Evolutionary conservation across 2,888 invertebrate species (phyloP), one percentile per base, ranked within the genome.

Genomic region (Dicyrtoma fusca): DNA sequence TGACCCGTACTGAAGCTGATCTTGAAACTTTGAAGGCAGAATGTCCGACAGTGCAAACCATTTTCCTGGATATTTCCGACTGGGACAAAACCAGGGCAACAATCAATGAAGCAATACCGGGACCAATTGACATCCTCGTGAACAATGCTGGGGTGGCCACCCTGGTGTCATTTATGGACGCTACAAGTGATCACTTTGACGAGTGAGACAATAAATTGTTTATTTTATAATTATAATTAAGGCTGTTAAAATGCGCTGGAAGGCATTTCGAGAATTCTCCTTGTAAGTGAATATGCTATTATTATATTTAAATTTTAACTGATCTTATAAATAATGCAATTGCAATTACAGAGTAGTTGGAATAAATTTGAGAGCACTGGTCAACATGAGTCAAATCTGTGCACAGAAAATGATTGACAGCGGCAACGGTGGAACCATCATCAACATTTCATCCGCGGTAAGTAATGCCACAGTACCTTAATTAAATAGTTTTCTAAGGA

Each of bases 321-420:
- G 3, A 6, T 49, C 4, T 19, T n/a, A 4, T 17, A 17, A 6
- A 6, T 19, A 19, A 19, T 10, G 11, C 19, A 17, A 10, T 49
- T n/a, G 10, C 45, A 13, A 11, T 45, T 10, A 45, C 45, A 45
- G 45, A 10, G 11, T 49, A 17, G 19, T 19, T 4, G 3, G 5
- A 4, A 49, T 49, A 4, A 49, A 49, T 49, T 49, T 49, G 49
- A 49, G 11, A 13, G n/a, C 49, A 10, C 5, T 49, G n/a, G 49
- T 49, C 3, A 49, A 49, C 49, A 49, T 49, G 4, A 49, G 49
- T 49, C 49, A 49, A 49, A 49, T 49, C n/a, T 49, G 49, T 13
- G 49, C 49, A 4, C n/a, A 19, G 11, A 49, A 19, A 49, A 49
- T 49, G 49, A 49, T 49, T 17, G 49, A 49, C 11, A 19, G 4